A percentile compares a stretch with the other conserved stretches of the same genome.
Evolutionary conservation across 2,797 vertebrate genomes (phyloP).

Genomic region (Antennarius maculatus): DNA sequence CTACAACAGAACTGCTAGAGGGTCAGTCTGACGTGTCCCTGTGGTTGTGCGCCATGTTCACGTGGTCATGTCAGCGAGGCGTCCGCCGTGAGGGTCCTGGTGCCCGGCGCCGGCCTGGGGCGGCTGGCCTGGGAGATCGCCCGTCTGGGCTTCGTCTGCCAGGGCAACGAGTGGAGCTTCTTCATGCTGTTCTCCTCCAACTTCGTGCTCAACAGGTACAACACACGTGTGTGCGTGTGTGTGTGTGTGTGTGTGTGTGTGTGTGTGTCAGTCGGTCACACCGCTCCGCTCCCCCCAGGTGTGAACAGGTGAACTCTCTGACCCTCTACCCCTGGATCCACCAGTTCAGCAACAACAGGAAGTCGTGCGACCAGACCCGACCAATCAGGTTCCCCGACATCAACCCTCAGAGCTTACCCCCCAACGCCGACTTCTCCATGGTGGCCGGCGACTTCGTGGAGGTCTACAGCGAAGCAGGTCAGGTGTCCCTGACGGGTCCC

Average conservation of each 20-base stretch:
- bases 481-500: slow-evolving; percentile 55
- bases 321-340: slow-evolving; percentile 98
- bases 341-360: slow-evolving; percentile 99
- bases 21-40: slow-evolving; percentile 35
- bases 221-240: neutral
- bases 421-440: slow-evolving; percentile 95
- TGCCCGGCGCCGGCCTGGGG: slow-evolving; percentile 97
- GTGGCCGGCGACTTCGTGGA: slow-evolving; percentile 98
- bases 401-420: slow-evolving; percentile 92
- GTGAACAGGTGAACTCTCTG: slow-evolving; percentile 90
- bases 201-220: slow-evolving; percentile 98
- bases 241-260: slow-evolving; percentile 4
- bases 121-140: slow-evolving; percentile 98
- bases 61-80: slow-evolving; percentile 85
- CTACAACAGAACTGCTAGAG: slow-evolving; percentile 3
- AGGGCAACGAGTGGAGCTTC: slow-evolving; percentile 99
- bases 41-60: slow-evolving; percentile 70
- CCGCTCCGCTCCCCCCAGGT: slow-evolving; percentile 80
- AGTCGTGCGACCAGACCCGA: slow-evolving; percentile 93
- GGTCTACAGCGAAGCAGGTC: slow-evolving; percentile 92
- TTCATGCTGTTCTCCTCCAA: slow-evolving; percentile 99
- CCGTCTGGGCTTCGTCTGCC: slow-evolving; percentile 93
- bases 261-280: neutral
- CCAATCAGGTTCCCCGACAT: slow-evolving; percentile 94
- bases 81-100: slow-evolving; percentile 94